Conservation (phyloP, 35 echinoderm and acorn worm genomes). For the Strongylocentrotus purpuratus region DNA sequence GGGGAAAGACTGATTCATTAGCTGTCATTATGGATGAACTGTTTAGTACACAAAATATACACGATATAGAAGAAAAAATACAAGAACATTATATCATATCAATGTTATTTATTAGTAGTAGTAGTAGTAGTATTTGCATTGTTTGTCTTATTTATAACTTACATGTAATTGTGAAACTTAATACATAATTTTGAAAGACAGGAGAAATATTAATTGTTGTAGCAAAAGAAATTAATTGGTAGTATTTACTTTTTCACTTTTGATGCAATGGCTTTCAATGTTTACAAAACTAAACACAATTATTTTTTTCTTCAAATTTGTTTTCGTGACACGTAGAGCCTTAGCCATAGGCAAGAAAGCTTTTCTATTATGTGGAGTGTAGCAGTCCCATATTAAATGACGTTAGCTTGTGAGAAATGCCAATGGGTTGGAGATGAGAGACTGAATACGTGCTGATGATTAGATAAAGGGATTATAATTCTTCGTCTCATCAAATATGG, state of each 20-base stretch:
- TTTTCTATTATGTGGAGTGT: background rate
- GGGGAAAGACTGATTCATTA: too few species aligned
- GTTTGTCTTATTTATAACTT: too few species aligned
- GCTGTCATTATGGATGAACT: too few species aligned
- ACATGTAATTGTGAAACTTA: too few species aligned
- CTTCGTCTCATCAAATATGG: conserved; percentile 11
- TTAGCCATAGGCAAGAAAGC: background rate
- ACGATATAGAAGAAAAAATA: too few species aligned
- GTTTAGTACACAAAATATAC: too few species aligned
- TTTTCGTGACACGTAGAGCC: background rate
- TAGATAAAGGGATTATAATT: conserved; percentile 19
- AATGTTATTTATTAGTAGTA: too few species aligned
- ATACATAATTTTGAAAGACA: too few species aligned
- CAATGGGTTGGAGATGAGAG: background rate
- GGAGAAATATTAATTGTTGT: too few species aligned
- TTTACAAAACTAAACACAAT: background rate
- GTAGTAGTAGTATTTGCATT: too few species aligned
- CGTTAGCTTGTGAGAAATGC: background rate
- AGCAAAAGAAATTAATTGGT: too few species aligned
- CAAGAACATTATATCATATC: too few species aligned
- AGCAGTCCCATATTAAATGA: conserved; percentile 10
- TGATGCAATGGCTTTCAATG: background rate
- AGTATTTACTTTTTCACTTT: background rate
- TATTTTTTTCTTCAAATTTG: background rate
- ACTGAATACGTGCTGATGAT: conserved; percentile 17